These are phyloP conservation scores for Vulpes ferrilata DNA, from an alignment of 2,113 vertebrate species.

Conservation along the genomic window DNA sequence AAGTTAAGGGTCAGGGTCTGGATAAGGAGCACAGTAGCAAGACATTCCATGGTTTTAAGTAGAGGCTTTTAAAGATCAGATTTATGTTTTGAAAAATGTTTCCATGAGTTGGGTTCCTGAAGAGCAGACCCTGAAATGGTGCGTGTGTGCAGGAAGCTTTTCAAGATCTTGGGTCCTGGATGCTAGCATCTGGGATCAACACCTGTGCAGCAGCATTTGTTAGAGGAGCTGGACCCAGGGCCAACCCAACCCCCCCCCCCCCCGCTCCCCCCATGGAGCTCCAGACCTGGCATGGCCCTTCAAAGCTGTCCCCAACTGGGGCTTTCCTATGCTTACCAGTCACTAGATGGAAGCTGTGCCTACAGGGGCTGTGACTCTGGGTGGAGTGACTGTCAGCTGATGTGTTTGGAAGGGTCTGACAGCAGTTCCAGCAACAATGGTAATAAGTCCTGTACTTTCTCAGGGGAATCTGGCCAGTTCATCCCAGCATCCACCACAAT, in stretches of 20 bases:
- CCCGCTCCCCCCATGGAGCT: too few relatives aligned
- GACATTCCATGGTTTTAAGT: background rate
- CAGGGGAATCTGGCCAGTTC: background rate
- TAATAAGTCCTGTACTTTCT: background rate
- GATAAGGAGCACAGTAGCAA: background rate
- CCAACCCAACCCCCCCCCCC: too few relatives aligned
- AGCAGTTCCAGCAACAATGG: too few relatives aligned
- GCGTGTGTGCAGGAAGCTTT: background rate
- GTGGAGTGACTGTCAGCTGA: background rate
- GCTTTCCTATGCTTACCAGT: background rate
- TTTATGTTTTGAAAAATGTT: background rate
- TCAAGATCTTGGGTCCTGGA: background rate
- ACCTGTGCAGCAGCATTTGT: background rate
- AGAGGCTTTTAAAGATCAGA: background rate
- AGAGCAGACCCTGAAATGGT: background rate
- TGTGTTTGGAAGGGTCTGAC: background rate
- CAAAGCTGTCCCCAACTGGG: background rate
- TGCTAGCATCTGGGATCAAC: background rate
- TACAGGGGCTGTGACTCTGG: background rate
- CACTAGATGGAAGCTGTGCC: background rate
- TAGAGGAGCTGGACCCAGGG: background rate
- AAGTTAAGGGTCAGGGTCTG: background rate
- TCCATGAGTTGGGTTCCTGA: background rate
- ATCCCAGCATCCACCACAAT: background rate
- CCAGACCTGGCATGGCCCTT: background rate